A percentile compares a stretch with the other conserved stretches of the same genome.
These are phyloP conservation scores for Lophura nycthemera DNA, from an alignment of 2,113 vertebrate species.

Conservation along the genomic window DNA sequence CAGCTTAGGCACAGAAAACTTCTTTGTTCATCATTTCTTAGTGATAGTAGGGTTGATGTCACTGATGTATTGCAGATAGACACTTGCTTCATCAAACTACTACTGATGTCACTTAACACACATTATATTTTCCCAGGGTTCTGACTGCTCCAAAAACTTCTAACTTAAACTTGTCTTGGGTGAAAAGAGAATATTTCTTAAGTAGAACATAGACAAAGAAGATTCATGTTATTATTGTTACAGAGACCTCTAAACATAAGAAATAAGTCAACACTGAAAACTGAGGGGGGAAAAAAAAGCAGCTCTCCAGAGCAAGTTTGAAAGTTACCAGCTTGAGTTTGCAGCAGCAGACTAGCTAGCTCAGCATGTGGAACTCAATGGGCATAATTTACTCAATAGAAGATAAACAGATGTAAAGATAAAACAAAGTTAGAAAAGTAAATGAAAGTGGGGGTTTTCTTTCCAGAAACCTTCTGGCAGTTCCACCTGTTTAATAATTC, in stretches of 20 bases:
- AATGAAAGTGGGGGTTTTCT: neutral
- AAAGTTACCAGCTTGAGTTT: neutral
- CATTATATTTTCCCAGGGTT: neutral
- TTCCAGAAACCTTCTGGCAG: neutral
- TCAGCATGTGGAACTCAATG: neutral
- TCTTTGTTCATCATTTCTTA: neutral
- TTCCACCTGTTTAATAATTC: neutral
- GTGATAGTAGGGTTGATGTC: neutral
- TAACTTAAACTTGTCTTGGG: neutral
- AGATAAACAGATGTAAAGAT: neutral
- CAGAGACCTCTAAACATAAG: neutral
- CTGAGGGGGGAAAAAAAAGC: rapidly evolving
- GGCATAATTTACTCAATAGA: neutral
- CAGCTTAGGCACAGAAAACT: neutral
- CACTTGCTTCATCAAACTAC: neutral
- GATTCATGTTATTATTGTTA: neutral
- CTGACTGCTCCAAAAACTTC: neutral
- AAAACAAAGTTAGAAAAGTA: neutral
- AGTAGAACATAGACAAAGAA: neutral
- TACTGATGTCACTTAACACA: neutral
- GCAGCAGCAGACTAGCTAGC: neutral
- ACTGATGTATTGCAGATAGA: neutral
- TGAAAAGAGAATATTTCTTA: neutral
- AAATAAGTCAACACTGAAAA: neutral
- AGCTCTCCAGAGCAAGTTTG: neutral